Base-by-base conservation (phyloP, 2,797 vertebrate genomes). In the Streptopelia turtur region DNA sequence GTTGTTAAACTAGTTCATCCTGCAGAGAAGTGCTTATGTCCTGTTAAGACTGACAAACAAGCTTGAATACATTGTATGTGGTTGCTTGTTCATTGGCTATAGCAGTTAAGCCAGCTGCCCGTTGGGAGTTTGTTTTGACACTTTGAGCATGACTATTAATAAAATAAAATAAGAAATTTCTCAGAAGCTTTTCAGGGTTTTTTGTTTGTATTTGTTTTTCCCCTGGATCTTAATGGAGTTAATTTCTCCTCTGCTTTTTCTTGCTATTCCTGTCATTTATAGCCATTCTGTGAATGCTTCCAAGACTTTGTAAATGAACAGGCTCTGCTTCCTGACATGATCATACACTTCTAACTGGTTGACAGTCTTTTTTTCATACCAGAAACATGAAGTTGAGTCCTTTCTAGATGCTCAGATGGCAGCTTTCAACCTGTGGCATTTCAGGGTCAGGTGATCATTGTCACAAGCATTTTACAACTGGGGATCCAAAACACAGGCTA, bases 121-220 rank as follows among this genome's bases (percentile, higher is more conserved):
- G 18, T 41, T 57, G 24, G 55, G 59, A 59, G 33, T 74, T 91
- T 50, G 12, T 89, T 93, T 35, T 74, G 13, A 21, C 13, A 7
- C 16, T 80, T 76, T 4, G 55, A 66, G 10, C 30, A 21, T 47
- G 60, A 66, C 10, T 55, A 45, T 45, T 45, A 45, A 45, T 45
- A 17, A 89, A 55, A 33, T 53, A 69, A 20, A 30, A 49, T 78
- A 78, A 50, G 9, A 24, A 78, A 53, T 10, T 35, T 59, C 23
- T 76, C 0, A 0, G 16, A 69, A 61, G 33, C 23, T 70, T 77
- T 87, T 11, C 30, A 56, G 28, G 16, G 0, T 5, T 64, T 27
- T 74, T 56, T 49, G 23, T 35, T 57, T 64, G 10, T 14, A 6
- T 65, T 45, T 60, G 41, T 27, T 78, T 88, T 37, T 11, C n/a